A percentile compares a stretch with the other conserved stretches of the same genome.
Evolutionary conservation across 1,140 invertebrate species (phyloP).

Genomic region (Nasonia longicornis): DNA sequence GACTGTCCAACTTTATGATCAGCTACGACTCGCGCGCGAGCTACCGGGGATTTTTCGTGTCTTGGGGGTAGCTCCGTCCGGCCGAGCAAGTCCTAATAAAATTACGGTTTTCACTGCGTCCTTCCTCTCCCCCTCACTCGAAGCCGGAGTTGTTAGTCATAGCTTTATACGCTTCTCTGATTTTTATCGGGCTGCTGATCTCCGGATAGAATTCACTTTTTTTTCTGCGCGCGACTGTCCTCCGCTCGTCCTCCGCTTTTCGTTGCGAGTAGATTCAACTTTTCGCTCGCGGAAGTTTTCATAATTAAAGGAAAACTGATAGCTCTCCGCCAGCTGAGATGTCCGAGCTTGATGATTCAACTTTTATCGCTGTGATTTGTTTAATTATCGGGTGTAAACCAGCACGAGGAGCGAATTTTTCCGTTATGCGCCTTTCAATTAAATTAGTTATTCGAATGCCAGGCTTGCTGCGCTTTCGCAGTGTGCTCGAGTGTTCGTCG

Average conservation of each 20-base stretch:
- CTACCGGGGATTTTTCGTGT: conserved; percentile 35
- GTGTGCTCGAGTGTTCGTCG: too few relatives aligned
- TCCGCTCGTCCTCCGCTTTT: background rate
- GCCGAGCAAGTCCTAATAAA: conserved; percentile 17
- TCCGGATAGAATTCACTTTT: background rate
- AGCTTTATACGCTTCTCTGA: conserved; percentile 12
- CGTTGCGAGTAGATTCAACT: background rate
- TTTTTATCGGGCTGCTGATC: conserved; percentile 6
- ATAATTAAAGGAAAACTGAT: conserved; percentile 8
- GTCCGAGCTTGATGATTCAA: background rate
- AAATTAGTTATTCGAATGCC: too few relatives aligned
- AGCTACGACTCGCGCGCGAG: conserved; percentile 37
- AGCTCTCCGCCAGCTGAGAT: background rate
- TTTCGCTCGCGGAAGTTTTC: background rate
- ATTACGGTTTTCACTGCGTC: conserved; percentile 35
- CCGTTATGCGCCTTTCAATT: background rate
- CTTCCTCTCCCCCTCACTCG: background rate
- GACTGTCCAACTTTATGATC: conserved; percentile 56
- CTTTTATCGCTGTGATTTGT: background rate
- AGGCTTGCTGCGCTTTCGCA: too few relatives aligned
- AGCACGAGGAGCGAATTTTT: background rate
- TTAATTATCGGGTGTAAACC: background rate
- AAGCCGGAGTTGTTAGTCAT: background rate
- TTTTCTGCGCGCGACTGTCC: background rate
- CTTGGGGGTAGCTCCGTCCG: background rate